Evolutionary conservation across 2,888 invertebrate genomes (phyloP).

Genomic region (Apocheima hispidaria): DNA sequence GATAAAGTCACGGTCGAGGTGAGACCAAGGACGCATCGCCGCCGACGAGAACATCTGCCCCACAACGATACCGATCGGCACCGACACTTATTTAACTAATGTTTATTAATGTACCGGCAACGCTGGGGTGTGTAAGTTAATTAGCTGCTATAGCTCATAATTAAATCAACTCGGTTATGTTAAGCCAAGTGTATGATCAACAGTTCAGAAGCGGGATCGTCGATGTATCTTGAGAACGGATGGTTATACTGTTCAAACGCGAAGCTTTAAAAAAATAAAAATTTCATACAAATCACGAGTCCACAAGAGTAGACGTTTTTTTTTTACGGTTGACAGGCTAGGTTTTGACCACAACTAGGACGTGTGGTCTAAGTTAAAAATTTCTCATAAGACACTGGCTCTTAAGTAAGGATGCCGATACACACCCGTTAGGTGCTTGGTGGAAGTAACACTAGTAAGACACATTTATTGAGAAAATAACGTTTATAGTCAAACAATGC

Average conservation of each 20-base stretch:
- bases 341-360: no score
- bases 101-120: slow-evolving; percentile 36
- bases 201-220: slow-evolving; percentile 5
- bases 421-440: no score
- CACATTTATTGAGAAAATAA: not conserved
- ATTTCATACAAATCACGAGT: not conserved
- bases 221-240: slow-evolving; percentile 5
- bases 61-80: slow-evolving; percentile 26
- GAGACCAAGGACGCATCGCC: slow-evolving; percentile 43
- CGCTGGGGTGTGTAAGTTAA: slow-evolving; percentile 36
- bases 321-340: no score
- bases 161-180: slow-evolving; percentile 34
- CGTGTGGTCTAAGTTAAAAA: no score
- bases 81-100: slow-evolving; percentile 37
- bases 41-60: slow-evolving; percentile 26
- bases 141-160: slow-evolving; percentile 34
- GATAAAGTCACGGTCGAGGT: slow-evolving; percentile 39
- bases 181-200: slow-evolving; percentile 34
- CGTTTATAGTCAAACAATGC: not conserved
- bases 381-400: no score
- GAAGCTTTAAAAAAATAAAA: no score
- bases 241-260: slow-evolving; percentile 1
- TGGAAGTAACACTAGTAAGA: no score
- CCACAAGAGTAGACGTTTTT: no score
- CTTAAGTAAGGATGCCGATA: no score